These are phyloP conservation scores for Pedionomus torquatus DNA, from an alignment of 2,113 vertebrate genomes.

Conservation along the genomic window DNA sequence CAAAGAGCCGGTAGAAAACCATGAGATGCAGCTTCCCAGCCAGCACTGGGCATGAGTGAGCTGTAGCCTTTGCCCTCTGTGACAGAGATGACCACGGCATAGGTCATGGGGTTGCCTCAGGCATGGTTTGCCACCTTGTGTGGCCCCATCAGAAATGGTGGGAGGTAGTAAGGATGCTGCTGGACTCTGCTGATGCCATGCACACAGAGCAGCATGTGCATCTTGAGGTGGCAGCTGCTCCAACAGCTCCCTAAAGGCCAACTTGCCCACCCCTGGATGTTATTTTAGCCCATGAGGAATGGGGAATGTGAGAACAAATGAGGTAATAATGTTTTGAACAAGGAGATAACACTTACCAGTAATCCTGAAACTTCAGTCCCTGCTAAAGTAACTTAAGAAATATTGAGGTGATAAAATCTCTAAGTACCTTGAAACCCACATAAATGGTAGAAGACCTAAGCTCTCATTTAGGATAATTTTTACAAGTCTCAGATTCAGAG, in stretches of 20 bases:
- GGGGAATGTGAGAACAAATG: not conserved
- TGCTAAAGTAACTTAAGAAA: not conserved
- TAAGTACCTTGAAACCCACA: not conserved
- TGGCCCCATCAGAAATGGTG: not conserved
- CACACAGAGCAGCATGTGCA: not conserved
- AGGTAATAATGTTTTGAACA: not conserved
- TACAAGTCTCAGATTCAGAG: not conserved
- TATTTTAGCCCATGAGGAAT: not conserved
- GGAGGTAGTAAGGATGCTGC: not conserved
- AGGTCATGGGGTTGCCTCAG: not conserved
- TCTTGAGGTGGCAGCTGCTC: not conserved
- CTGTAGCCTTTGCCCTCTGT: rapidly evolving
- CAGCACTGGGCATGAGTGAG: not conserved
- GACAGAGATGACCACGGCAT: not conserved
- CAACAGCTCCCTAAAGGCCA: not conserved
- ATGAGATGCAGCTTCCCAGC: rapidly evolving
- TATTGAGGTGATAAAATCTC: not conserved
- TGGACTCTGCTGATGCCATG: not conserved
- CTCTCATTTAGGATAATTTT: not conserved
- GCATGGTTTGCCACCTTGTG: rapidly evolving
- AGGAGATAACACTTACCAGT: not conserved
- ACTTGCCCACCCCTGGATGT: not conserved
- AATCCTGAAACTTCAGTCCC: not conserved
- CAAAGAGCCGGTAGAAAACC: not conserved
- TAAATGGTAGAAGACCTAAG: not conserved